Base-by-base conservation (phyloP, 1,140 invertebrate genomes). In the Saccostrea echinata region DNA sequence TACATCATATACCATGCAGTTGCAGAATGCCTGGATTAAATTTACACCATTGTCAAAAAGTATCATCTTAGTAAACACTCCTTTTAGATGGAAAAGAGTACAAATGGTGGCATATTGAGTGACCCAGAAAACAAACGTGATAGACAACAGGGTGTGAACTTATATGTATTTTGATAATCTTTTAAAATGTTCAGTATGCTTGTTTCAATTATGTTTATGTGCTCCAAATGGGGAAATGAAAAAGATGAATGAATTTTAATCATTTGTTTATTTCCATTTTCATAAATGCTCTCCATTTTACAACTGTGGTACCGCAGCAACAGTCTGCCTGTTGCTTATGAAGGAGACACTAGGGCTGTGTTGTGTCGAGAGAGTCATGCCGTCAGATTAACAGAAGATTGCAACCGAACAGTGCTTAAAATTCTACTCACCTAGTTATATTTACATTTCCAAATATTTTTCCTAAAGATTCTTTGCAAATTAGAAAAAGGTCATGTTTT, bases 311-410 rank as follows among this genome's bases (percentile, higher is more conserved):
- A 95, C 96, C 24, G 96, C 96, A 80, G 96, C 96, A 13, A 96
- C 96, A 21, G 95, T 96, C 8, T 96, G 95, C 88, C 91, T 96
- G 33, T 92, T 27, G 96, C 94, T 13, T 95, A 96, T 93, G 96
- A 96, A 30, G 96, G 96, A 57, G 96, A 96, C 91, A 96, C 95
- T 84, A 91, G 96, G 80, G 96, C 95, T 16, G 93, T 96, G 33
- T 90, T 96, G 43, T 96, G 96, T 92, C 93, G 96, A 8, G 92
- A 94, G 80, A 96, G 96, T 1, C 93, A 94, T 83, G 93, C 95
- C 13, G 90, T 95, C 24, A 93, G 94, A 64, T 92, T 96, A 18
- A 96, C 96, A 12, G 92, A 92, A 52, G 96, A 96, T 91, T 96
- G 96, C 92, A 91, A 93, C 88, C n/a, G n/a, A n/a, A n/a, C n/a